Evolutionary conservation across 2,797 vertebrate genomes (phyloP).

Genomic region (Hyperoplus immaculatus): DNA sequence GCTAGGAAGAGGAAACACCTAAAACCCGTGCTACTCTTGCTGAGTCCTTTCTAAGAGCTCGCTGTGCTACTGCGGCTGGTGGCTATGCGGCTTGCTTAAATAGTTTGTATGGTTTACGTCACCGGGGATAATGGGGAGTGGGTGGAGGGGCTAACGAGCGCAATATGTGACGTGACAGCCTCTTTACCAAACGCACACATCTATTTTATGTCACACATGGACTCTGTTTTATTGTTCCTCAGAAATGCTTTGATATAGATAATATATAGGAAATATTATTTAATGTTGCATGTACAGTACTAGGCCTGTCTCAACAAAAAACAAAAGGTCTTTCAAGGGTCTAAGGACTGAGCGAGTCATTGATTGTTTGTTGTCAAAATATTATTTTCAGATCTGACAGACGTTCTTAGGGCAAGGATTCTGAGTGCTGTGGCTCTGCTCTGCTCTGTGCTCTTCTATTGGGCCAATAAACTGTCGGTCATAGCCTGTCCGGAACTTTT

Average conservation of each 20-base stretch:
- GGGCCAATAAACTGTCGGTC: no score
- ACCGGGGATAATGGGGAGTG: conserved; percentile 24
- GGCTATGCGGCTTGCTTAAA: conserved; percentile 35
- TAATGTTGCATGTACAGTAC: neutral
- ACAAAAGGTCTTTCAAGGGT: no score
- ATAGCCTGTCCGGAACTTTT: no score
- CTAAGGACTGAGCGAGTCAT: no score
- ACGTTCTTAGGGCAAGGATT: neutral
- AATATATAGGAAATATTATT: conserved; percentile 10
- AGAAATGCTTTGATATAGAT: conserved; percentile 18
- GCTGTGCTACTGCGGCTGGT: neutral
- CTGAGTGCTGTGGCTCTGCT: neutral
- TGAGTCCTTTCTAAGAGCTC: neutral
- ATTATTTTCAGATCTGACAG: neutral
- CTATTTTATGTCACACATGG: neutral
- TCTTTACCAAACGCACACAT: neutral
- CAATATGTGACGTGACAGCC: conserved; percentile 32
- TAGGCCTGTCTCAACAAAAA: no score
- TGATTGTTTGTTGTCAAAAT: no score
- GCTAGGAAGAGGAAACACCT: neutral
- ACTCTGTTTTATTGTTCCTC: conserved; percentile 16
- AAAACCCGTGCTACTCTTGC: neutral
- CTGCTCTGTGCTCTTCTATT: no score
- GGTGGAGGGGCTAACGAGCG: conserved; percentile 8
- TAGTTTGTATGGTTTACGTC: conserved; percentile 48